Evolutionary conservation across 2,797 vertebrate genomes (phyloP), one percentile per base, ranked within the genome.

Genomic region (Silurus lanzhouensis): DNA sequence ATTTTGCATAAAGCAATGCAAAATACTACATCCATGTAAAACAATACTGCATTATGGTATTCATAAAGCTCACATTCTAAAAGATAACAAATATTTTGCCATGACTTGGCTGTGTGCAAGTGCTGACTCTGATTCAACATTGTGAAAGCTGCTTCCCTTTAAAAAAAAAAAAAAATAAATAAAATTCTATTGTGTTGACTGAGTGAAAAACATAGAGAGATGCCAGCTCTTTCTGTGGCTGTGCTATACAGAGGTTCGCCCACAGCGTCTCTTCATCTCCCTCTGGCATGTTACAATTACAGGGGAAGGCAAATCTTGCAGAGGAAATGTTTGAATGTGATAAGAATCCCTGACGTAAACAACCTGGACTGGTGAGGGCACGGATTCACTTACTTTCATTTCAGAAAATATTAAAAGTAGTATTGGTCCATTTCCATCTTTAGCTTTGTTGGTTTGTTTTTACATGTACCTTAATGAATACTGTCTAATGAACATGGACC

Each of bases 1-100:
- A 67, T 55, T 81, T 81, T 31, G 9, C 31, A 67, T 81, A 31
- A 67, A 81, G 25, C n/a, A 67, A 81, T 67, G 46, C 44, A 81
- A 81, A 27, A 66, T 48, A 64, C 20, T n/a, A 79, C 8, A 13
- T 63, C 13, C 60, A 46, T 64, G 58, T 63, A 79, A 46, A 79
- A 46, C 20, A 17, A 52, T 66, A 20, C 61, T 19, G 44, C 8
- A 60, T 22, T 61, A 38, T 20, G 52, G 46, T 14, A 19, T 64
- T 80, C 20, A 66, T 66, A 52, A 52, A 81, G 44, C 44, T 66
- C 4, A 10, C 1, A 48, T 81, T 81, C 27, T 31, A 66, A 20
- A 6, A 66, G 22, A 64, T 25, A 80, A 22, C 12, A 20, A 20
- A 78, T 61, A 58, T 78, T 57, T 25, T 77, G 27, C 27, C 57